Conservation (phyloP, 2,888 invertebrate species). For the Phymatocera aterrima region DNA sequence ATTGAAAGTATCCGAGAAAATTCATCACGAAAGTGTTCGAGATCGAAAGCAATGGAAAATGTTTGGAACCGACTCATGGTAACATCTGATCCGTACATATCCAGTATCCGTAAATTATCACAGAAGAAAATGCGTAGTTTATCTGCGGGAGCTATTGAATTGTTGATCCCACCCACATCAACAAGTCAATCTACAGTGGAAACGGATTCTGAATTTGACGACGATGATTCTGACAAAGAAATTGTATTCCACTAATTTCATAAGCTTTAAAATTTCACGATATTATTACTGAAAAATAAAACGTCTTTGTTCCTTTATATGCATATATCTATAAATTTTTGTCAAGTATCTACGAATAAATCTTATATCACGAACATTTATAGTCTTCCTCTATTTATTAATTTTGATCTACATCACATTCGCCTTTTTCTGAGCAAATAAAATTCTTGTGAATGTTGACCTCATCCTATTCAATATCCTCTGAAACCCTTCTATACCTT, state of each 20-base stretch:
- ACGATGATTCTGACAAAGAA: conserved; percentile 5
- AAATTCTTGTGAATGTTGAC: no score
- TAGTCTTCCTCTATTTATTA: no score
- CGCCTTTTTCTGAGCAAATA: no score
- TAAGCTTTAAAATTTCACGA: neutral
- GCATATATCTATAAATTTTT: neutral
- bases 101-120: conserved; percentile 47
- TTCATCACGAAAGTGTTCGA: conserved; percentile 53
- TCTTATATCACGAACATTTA: no score
- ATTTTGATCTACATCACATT: no score
- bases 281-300: neutral
- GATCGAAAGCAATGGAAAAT: conserved; percentile 53
- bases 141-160: conserved; percentile 14
- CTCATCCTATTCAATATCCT: no score
- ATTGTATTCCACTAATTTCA: neutral
- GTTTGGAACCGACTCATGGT: conserved; percentile 56
- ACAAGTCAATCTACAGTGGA: conserved; percentile 7
- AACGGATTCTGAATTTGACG: conserved; percentile 14
- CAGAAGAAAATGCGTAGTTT: conserved; percentile 4
- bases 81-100: conserved; percentile 56
- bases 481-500: no score
- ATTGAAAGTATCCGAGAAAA: conserved; percentile 52
- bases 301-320: neutral
- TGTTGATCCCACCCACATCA: neutral
- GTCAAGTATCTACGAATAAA: no score